Percentiles rank a stretch among this genome's conserved stretches.
phyloP scores from a whole-genome alignment of 1,140 invertebrate genomes.

The Zaprionus tsacasi region DNA sequence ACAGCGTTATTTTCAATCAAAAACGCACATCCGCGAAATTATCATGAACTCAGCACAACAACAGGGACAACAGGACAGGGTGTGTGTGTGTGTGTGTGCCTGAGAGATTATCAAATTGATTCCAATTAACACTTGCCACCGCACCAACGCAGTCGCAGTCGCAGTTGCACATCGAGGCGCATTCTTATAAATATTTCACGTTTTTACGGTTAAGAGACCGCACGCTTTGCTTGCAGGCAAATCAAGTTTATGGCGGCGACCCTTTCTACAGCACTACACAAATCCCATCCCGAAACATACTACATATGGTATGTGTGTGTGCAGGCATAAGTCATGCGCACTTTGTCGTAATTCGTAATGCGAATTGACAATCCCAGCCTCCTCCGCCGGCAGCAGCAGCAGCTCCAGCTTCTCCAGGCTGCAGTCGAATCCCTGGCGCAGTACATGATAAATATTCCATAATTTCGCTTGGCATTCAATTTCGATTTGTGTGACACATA shows the following conservation, averaged over 20 bases:
- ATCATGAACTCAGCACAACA: constrained; percentile 79
- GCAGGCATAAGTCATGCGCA: constrained; percentile 76
- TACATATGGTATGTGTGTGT: background rate
- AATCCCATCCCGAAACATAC: constrained; percentile 6
- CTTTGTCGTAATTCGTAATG: constrained; percentile 83
- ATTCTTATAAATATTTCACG: constrained; percentile 75
- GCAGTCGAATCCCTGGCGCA: constrained; percentile 15
- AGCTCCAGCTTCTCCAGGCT: constrained; percentile 14
- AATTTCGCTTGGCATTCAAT: constrained; percentile 84
- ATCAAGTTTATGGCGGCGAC: constrained; percentile 65
- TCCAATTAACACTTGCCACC: constrained; percentile 84
- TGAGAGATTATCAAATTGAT: constrained; percentile 84
- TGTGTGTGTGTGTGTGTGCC: constrained; percentile 30
- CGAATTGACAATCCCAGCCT: constrained; percentile 78
- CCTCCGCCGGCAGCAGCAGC: background rate
- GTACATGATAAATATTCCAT: constrained; percentile 84
- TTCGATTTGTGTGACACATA: constrained; percentile 83
- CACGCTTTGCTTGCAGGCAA: constrained; percentile 23
- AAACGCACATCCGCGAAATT: constrained; percentile 80
- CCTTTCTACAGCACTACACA: constrained; percentile 34
- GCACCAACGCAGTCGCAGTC: constrained; percentile 41
- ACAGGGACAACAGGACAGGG: background rate
- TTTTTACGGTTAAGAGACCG: constrained; percentile 68
- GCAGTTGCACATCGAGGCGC: constrained; percentile 37
- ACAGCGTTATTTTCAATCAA: constrained; percentile 83